Conservation (phyloP, 2,797 vertebrate genomes). For the Pseudomugil gertrudae region DNA sequence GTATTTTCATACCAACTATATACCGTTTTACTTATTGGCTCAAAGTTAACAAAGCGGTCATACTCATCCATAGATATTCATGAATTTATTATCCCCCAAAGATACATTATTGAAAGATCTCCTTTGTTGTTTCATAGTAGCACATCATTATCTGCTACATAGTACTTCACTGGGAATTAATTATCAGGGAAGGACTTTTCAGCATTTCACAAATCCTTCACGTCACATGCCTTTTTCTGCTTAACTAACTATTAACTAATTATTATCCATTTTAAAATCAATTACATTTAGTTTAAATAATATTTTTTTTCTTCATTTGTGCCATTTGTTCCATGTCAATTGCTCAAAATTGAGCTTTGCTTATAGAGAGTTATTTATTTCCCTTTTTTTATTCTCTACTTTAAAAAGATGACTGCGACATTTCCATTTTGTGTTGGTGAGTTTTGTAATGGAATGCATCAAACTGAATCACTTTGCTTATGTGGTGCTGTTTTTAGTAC, state of each 20-base stretch:
- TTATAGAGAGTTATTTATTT: neutral
- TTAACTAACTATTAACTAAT: neutral
- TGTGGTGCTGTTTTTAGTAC: slow-evolving; percentile 5
- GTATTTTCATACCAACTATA: neutral
- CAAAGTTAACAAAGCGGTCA: neutral
- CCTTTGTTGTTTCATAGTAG: neutral
- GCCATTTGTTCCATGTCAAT: neutral
- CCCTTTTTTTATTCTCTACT: neutral
- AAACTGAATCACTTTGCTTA: neutral
- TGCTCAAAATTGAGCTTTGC: neutral
- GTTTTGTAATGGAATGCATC: slow-evolving; percentile 5
- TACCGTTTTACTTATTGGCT: neutral
- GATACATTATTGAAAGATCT: neutral
- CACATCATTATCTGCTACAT: neutral
- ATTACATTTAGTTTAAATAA: no score
- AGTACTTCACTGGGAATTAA: no score
- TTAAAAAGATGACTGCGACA: neutral
- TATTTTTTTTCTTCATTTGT: neutral
- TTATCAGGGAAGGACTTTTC: neutral
- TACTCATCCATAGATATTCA: neutral
- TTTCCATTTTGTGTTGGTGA: neutral
- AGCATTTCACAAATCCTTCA: neutral
- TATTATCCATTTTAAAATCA: no score
- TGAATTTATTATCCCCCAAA: neutral
- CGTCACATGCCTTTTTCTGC: neutral